These are phyloP conservation scores for Chiridota heheva DNA, from an alignment of 35 echinoderm and acorn worm genomes.

Conservation along the genomic window DNA sequence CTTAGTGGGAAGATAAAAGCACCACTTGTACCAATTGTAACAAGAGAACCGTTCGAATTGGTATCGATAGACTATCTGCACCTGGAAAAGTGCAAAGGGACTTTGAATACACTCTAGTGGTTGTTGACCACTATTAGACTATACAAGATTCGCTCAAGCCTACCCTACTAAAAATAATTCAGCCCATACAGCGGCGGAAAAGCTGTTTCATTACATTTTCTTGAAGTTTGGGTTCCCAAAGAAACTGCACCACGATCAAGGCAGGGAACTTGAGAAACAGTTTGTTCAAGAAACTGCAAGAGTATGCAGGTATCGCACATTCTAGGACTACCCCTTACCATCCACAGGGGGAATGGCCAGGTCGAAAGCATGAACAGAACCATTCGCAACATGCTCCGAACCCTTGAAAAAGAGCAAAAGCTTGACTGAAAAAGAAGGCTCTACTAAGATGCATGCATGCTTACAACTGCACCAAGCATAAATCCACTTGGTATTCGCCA, in stretches of 20 bases:
- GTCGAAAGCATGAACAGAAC: conserved; percentile 50
- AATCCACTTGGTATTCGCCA: conserved; percentile 13
- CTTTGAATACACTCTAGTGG: conserved; percentile 11
- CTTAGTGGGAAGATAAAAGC: conserved; percentile 1
- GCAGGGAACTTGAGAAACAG: conserved; percentile 39
- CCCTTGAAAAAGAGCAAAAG: background rate
- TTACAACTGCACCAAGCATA: conserved; percentile 33
- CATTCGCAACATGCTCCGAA: conserved; percentile 1
- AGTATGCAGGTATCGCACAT: conserved; percentile 23
- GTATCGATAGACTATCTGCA: conserved; percentile 30
- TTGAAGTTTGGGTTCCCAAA: conserved; percentile 58
- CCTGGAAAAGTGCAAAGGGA: conserved; percentile 17
- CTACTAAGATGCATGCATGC: conserved; percentile 26
- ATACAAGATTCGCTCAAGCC: background rate
- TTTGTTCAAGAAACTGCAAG: conserved; percentile 19
- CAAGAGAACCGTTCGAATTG: no score
- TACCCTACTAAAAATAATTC: background rate
- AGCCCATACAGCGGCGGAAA: no score
- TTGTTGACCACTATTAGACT: no score
- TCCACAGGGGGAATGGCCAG: conserved; percentile 44
- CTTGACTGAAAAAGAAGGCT: background rate
- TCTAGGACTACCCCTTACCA: conserved; percentile 49
- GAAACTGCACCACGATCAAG: conserved; percentile 52
- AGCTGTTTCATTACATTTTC: conserved; percentile 31
- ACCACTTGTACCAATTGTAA: conserved; percentile 19